A percentile compares a stretch with the other conserved stretches of the same genome.
phyloP scores from a whole-genome alignment of 1,140 invertebrate genomes.

The Brachystomella parvula region DNA sequence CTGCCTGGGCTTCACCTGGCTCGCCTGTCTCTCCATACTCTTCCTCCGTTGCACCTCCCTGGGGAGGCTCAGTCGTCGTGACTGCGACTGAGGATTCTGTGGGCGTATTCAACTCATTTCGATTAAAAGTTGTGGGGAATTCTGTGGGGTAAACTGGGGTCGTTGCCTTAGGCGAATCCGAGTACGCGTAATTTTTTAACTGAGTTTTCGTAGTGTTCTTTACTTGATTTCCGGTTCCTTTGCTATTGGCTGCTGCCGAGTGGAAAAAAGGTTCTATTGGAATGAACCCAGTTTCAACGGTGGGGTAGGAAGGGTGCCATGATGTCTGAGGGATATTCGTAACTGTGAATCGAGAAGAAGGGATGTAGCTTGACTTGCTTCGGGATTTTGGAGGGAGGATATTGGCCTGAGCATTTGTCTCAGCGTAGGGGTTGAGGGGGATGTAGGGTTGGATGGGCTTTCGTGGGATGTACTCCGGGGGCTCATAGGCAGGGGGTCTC shows the following conservation, averaged over 20 bases:
- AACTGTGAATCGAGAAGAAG: not conserved
- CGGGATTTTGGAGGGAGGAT: conserved; percentile 23
- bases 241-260: conserved; percentile 7
- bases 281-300: conserved; percentile 36
- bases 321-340: conserved; percentile 9
- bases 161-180: conserved; percentile 9
- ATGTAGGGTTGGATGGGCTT: conserved; percentile 37
- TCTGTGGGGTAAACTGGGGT: too few species aligned
- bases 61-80: not conserved
- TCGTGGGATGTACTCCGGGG: conserved; percentile 36
- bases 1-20: not conserved
- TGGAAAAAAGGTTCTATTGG: conserved; percentile 38
- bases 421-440: conserved; percentile 32
- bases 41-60: not conserved
- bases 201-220: conserved; percentile 5
- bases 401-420: conserved; percentile 17
- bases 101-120: too few species aligned
- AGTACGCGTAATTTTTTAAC: not conserved
- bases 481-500: conserved; percentile 48
- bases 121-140: too few species aligned
- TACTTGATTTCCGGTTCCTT: conserved; percentile 7
- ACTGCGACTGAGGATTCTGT: not conserved
- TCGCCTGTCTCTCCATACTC: not conserved
- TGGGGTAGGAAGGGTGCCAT: conserved; percentile 31
- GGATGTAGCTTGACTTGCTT: not conserved